Evolutionary conservation across 2,888 invertebrate genomes (phyloP).

Genomic region (Cephus pygmeus): DNA sequence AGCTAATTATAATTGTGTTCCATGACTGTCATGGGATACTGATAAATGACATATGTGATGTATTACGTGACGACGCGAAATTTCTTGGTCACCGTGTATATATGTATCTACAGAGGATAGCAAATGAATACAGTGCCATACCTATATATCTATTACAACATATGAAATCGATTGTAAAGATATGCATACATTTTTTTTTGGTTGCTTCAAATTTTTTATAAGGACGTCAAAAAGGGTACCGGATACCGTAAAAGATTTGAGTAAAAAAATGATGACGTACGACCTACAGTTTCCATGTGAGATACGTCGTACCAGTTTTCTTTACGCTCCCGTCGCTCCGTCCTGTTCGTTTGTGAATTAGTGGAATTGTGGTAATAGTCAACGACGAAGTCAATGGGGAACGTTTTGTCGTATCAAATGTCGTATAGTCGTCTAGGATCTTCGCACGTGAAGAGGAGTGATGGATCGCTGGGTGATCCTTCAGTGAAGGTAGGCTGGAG

Average conservation of each 20-base stretch:
- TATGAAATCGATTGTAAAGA: neutral
- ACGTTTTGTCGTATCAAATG: neutral
- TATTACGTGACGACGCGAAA: neutral
- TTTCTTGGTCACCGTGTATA: neutral
- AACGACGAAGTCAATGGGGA: neutral
- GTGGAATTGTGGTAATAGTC: neutral
- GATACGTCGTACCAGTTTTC: neutral
- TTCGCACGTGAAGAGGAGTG: conserved; percentile 27
- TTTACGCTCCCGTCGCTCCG: neutral
- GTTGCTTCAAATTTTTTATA: neutral
- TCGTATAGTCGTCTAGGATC: neutral
- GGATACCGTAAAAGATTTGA: neutral
- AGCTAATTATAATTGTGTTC: neutral
- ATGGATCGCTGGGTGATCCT: conserved; percentile 50
- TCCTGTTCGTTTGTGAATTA: neutral
- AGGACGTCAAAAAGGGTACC: neutral
- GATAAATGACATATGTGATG: neutral
- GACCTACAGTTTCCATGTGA: neutral
- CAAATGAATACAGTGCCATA: neutral
- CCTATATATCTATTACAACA: neutral
- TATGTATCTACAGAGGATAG: neutral
- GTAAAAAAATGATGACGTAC: neutral
- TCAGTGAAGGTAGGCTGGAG: conserved; percentile 16
- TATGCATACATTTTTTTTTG: neutral
- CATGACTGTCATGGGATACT: neutral